Base-by-base conservation (phyloP, 2,888 invertebrate species). In the Galerucella calmariensis region DNA sequence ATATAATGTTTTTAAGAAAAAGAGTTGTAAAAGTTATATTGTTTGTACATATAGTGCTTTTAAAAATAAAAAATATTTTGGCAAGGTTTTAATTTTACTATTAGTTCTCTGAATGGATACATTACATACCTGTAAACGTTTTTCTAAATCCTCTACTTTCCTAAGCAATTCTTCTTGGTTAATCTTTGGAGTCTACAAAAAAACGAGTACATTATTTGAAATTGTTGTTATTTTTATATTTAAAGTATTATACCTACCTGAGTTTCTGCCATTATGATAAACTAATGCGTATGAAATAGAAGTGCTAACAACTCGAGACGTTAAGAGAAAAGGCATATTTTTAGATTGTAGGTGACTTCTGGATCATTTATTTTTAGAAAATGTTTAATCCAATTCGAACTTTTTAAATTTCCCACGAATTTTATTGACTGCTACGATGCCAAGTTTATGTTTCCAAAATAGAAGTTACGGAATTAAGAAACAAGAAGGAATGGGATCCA, bases 311-410 rank as follows among this genome's bases (percentile, higher is more conserved):
- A 73, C 69, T 67, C 48, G 70, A 75, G 72, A 72, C 74, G 66
- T 73, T 69, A 62, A 70, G 61, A 68, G 75, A 69, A 75, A 81
- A 79, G 77, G 75, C 71, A 72, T 83, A 83, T 81, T 79, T 80
- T 78, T 83, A 83, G 82, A 79, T 62, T 76, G 75, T 80, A 80
- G 81, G 80, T 78, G 79, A 80, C 73, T 79, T 69, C 70, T 65
- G 65, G 48, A 65, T 67, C n/a, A 76, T 81, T 80, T 84, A 84
- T 83, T 82, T 82, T 83, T 83, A 83, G 84, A 79, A 75, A 74
- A 76, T 53, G 14, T 24, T 46, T 35, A 56, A 6, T 46, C 69
- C 35, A 14, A 41, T 35, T 58, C 69, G 58, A 14, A 61, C 69
- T 67, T 72, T 78, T 79, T 77, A 75, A 83, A 83, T 81, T 82